Evolutionary conservation across 2,888 invertebrate genomes (phyloP), one percentile per base, ranked within the genome.

Genomic region (Allolobophora icterica): DNA sequence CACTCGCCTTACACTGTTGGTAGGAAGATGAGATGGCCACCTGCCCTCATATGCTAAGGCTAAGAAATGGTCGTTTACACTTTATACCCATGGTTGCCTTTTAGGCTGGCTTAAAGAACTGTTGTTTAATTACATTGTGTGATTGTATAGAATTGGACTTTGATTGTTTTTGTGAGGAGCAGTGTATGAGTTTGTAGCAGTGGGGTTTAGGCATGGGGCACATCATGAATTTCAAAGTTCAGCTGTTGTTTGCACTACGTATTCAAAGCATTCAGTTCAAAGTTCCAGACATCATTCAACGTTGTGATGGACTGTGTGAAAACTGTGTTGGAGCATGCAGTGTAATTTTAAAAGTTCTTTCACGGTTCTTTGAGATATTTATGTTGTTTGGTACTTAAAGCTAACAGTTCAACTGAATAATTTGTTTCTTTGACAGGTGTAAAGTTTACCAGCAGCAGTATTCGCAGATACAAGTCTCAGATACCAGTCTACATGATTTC

Each of bases 341-440:
- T 52, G 52, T 52, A 13, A 21, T 52, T 52, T 71, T 71, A 71
- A n/a, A 71, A 71, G 8, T 45, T n/a, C n/a, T n/a, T 71, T 8
- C 30, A 8, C 71, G 5, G n/a, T 30, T 30, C 71, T n/a, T 71
- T 71, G 11, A n/a, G 30, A n/a, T n/a, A 1, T n/a, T 11, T 4
- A n/a, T n/a, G 4, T 71, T 8, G 30, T 71, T n/a, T 8, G 71
- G 8, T 71, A n/a, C n/a, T n/a, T n/a, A n/a, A n/a, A n/a, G 13
- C 71, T 71, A 71, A 8, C n/a, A n/a, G 8, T n/a, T 71, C 8
- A 71, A 71, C 0, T n/a, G 71, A 71, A 71, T n/a, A n/a, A 71
- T 71, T 71, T 71, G 71, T 71, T 71, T 71, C n/a, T 71, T 30
- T 71, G n/a, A 71, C 71, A 71, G 71, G 71, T 71, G 71, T 71